Conservation (phyloP, 2,113 vertebrate genomes). For the Gnathonemus longibarbis region DNA sequence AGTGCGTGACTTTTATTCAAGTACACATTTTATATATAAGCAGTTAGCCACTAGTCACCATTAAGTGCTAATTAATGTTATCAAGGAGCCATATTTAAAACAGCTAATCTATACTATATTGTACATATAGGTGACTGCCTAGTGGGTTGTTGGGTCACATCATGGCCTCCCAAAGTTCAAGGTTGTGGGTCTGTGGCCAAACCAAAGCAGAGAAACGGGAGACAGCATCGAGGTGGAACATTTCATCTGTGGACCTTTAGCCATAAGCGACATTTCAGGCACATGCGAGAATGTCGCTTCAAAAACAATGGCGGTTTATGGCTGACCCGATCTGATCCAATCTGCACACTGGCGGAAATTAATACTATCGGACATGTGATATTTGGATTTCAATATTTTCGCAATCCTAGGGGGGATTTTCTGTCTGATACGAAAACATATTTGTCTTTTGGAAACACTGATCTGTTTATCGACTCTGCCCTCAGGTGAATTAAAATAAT, state of each 20-base stretch:
- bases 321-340: neutral
- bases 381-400: slow-evolving; percentile 5
- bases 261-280: neutral
- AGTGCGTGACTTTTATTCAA: neutral
- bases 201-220: neutral
- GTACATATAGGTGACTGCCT: neutral
- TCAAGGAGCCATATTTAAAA: neutral
- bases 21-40: neutral
- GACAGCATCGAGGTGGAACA: neutral
- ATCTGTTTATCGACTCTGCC: neutral
- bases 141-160: neutral
- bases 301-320: neutral
- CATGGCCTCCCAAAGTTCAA: neutral
- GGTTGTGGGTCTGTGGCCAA: neutral
- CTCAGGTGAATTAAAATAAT: neutral
- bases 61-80: neutral
- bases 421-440: slow-evolving; percentile 30
- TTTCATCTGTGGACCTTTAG: neutral
- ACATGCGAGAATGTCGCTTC: neutral
- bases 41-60: neutral
- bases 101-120: neutral
- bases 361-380: neutral
- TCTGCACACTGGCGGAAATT: slow-evolving; percentile 3
- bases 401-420: slow-evolving; percentile 16
- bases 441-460: neutral